phyloP scores from a whole-genome alignment of 2,888 invertebrate genomes.

The Helobdella robusta region DNA sequence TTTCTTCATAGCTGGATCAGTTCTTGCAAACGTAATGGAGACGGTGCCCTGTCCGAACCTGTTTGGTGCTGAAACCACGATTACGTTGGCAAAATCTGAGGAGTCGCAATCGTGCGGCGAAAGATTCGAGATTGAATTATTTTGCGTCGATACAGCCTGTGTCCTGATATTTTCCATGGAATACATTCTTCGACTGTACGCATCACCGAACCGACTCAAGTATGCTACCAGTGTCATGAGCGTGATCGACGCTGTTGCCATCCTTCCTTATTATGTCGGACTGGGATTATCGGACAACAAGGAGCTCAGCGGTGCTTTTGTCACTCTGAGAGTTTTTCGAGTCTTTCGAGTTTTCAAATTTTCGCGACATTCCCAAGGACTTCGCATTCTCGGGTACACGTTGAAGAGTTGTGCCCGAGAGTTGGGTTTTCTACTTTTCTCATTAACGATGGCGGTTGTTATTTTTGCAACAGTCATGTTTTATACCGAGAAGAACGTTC shows the following conservation, averaged over 20 bases:
- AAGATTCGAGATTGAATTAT: constrained; percentile 82
- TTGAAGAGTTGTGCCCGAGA: constrained; percentile 97
- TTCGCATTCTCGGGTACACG: constrained; percentile 96
- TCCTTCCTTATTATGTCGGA: constrained; percentile 96
- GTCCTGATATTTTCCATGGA: constrained; percentile 99
- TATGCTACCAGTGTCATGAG: constrained; percentile 97
- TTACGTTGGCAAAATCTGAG: constrained; percentile 42
- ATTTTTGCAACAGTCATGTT: constrained; percentile 99
- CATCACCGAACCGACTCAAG: constrained; percentile 92
- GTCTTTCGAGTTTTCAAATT: constrained; percentile 99
- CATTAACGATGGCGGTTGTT: constrained; percentile 98
- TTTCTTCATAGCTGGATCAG: constrained; percentile 97
- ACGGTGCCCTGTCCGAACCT: constrained; percentile 83
- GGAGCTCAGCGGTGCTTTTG: constrained; percentile 96
- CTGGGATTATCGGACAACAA: constrained; percentile 85
- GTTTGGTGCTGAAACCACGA: constrained; percentile 44
- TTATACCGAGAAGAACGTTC: constrained; percentile 98
- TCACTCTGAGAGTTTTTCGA: constrained; percentile 93
- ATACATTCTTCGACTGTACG: constrained; percentile 80
- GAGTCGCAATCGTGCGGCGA: constrained; percentile 67
- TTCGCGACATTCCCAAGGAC: constrained; percentile 95
- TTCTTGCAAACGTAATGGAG: constrained; percentile 97
- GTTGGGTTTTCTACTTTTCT: constrained; percentile 96
- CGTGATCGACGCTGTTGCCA: constrained; percentile 97
- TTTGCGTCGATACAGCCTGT: constrained; percentile 98